Base-by-base conservation (phyloP, 2,888 invertebrate species). In the Leucania comma region DNA sequence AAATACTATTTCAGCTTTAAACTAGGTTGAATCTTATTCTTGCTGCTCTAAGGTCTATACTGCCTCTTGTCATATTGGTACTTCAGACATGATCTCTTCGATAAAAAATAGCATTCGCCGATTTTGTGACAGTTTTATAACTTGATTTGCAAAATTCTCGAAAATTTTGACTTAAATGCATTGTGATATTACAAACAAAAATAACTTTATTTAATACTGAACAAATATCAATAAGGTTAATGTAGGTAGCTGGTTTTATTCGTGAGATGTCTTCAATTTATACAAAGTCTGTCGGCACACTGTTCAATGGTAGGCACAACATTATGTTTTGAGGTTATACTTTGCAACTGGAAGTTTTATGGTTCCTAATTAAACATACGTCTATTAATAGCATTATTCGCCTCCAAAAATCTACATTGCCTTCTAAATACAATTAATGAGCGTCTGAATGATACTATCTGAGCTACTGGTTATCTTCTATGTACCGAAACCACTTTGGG, bases 1-100 rank as follows among this genome's bases (percentile, higher is more conserved):
- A 60, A 46, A 1, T 20, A 8, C 9, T 10, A 6, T 8, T 46
- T n/a, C 6, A 46, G 51, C 14, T 22, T 14, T 35, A 60, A 72
- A 61, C 14, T 4, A 53, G 0, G 26, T 1, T 72, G n/a, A 59
- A 4, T 60, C 46, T n/a, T 26, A 72, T 60, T 9, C 0, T 0
- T 14, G 0, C 20, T 22, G 0, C 1, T 5, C 42, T 70, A 70
- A 53, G 53, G 72, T 60, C 29, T 32, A 20, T 6, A 72, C 24
- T 42, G 1, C 26, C 48, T 69, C 26, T 22, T 2, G 2, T 48
- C 38, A 38, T 20, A 29, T 38, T 17, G 14, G 0, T 20, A 38
- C 9, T 46, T 68, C 32, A 24, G 46, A n/a, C n/a, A 26, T 14
- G 3, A 69, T 22, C 0, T 8, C 3, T 48, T 50, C 3, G 24